Conservation (phyloP, 2,113 vertebrate species). For the Chrysemys picta region DNA sequence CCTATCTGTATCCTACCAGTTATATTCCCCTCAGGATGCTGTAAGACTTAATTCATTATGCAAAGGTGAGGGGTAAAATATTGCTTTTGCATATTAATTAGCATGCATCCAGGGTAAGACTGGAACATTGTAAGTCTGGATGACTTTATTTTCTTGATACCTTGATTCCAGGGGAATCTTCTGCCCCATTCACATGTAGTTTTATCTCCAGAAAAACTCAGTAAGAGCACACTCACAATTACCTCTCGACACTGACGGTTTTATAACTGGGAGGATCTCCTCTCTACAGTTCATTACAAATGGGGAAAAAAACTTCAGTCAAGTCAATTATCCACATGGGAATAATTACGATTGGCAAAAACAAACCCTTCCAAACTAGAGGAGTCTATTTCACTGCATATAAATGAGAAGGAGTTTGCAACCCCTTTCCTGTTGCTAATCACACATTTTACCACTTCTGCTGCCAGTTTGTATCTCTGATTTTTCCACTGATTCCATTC, state of each 20-base stretch:
- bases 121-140: not conserved
- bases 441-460: rapidly evolving
- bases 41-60: not conserved
- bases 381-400: not conserved
- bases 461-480: not conserved
- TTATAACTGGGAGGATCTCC: not conserved
- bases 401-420: not conserved
- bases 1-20: not conserved
- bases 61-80: not conserved
- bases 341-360: constrained; percentile 46
- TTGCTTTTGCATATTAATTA: not conserved
- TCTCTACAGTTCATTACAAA: constrained; percentile 56
- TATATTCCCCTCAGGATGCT: not conserved
- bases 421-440: not conserved
- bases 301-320: constrained; percentile 39
- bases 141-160: not conserved
- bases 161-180: not conserved
- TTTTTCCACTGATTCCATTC: not conserved
- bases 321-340: constrained; percentile 22
- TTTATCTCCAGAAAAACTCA: not conserved
- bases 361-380: not conserved
- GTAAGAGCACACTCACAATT: not conserved
- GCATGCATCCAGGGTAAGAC: not conserved
- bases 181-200: not conserved
- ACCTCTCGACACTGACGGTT: not conserved